Evolutionary conservation across 2,113 vertebrate species (phyloP).

Genomic region (Platichthys stellatus): DNA sequence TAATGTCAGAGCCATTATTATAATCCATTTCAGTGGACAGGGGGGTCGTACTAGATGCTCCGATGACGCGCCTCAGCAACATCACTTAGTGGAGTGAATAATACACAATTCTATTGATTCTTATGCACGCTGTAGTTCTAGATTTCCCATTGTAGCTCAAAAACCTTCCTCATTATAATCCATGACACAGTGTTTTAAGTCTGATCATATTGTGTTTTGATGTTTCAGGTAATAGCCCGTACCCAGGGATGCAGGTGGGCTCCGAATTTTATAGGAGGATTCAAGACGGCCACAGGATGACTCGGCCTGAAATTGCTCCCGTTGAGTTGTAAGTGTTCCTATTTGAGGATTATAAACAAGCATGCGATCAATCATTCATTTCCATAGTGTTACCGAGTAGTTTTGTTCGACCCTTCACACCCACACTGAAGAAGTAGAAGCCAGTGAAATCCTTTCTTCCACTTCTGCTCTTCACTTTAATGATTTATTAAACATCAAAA

Average conservation of each 20-base stretch:
- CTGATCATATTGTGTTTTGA: not conserved
- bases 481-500: not conserved
- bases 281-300: conserved; percentile 97
- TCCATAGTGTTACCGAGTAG: not conserved
- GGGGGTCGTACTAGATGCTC: conserved; percentile 11
- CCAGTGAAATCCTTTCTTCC: too few species aligned
- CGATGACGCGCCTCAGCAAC: conserved; percentile 23
- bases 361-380: not conserved
- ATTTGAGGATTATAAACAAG: not conserved
- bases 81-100: conserved; percentile 32
- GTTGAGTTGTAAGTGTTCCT: conserved; percentile 88
- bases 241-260: conserved; percentile 96
- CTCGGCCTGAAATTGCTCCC: conserved; percentile 90
- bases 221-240: conserved; percentile 92
- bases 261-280: conserved; percentile 98
- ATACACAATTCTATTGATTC: conserved; percentile 26
- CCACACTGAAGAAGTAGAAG: not conserved
- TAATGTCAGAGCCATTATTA: conserved; percentile 16
- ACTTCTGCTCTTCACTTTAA: not conserved
- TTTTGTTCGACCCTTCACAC: not conserved
- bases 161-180: not conserved
- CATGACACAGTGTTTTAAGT: not conserved
- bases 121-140: not conserved
- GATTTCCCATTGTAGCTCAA: not conserved
- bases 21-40: conserved; percentile 11